phyloP scores from a whole-genome alignment of 2,888 invertebrate genomes.

The Drosophila fulvimacula region DNA sequence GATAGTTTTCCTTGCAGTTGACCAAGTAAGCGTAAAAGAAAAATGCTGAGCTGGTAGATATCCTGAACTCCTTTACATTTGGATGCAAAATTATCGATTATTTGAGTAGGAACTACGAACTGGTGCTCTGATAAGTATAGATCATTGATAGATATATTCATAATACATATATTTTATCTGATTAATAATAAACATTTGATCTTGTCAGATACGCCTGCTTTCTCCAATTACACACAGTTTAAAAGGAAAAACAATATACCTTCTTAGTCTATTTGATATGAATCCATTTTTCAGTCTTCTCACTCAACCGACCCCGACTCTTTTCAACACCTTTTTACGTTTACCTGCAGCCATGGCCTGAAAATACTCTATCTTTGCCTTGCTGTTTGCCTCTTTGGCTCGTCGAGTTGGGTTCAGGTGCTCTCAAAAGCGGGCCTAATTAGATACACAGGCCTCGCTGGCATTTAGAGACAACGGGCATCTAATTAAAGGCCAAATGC shows the following conservation, averaged over 20 bases:
- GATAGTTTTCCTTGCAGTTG: conserved; percentile 37
- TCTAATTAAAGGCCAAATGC: conserved; percentile 57
- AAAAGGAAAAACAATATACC: not conserved
- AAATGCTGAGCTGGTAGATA: not conserved
- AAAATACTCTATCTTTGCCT: conserved; percentile 1
- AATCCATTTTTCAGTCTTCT: conserved; percentile 5
- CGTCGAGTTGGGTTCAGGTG: conserved; percentile 56
- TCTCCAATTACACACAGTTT: not conserved
- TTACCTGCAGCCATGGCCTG: conserved; percentile 25
- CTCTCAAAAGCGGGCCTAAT: conserved; percentile 52
- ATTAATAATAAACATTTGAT: not conserved
- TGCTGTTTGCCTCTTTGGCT: conserved; percentile 27
- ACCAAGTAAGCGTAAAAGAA: conserved; percentile 24
- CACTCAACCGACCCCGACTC: conserved; percentile 1
- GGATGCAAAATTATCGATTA: no score
- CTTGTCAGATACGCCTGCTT: not conserved
- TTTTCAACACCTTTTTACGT: conserved; percentile 25
- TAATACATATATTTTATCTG: not conserved
- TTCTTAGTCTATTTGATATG: not conserved
- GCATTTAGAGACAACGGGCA: conserved; percentile 50
- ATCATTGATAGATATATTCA: no score
- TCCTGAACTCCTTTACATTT: no score
- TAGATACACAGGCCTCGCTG: conserved; percentile 42
- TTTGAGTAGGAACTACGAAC: no score
- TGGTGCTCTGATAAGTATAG: no score